Evolutionary conservation across 2,888 invertebrate species (phyloP).

Genomic region (Erebia epiphron): DNA sequence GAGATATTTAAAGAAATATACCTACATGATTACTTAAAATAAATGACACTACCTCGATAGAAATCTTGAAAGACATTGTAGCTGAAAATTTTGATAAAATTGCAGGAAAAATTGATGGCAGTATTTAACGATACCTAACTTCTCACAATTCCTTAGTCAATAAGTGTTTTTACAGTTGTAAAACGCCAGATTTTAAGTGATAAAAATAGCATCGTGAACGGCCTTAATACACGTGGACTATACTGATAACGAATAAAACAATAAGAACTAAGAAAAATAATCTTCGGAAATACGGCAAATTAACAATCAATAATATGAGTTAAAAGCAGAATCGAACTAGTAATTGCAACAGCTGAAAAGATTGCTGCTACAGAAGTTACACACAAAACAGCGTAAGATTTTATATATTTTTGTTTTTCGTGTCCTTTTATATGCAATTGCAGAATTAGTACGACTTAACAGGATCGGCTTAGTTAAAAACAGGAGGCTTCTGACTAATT

Average conservation of each 20-base stretch:
- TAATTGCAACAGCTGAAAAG: neutral
- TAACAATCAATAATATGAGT: neutral
- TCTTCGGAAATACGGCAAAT: neutral
- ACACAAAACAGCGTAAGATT: conserved; percentile 1
- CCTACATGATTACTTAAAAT: neutral
- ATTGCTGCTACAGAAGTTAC: neutral
- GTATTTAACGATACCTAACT: neutral
- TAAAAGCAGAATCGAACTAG: neutral
- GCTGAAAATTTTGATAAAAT: neutral
- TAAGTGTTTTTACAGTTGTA: conserved; percentile 11
- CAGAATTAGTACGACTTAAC: neutral
- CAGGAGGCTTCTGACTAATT: neutral
- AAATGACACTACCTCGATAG: neutral
- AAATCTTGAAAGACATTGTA: neutral
- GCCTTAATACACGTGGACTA: neutral
- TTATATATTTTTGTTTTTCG: neutral
- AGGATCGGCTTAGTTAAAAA: neutral
- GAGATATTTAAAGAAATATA: neutral
- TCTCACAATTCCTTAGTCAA: neutral
- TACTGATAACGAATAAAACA: neutral
- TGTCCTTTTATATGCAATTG: neutral
- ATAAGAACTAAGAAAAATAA: neutral
- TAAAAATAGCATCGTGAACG: neutral
- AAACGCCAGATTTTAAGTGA: neutral
- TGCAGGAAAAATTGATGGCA: neutral